Evolutionary conservation across 1,140 invertebrate genomes (phyloP).

Genomic region (Euglossa dilemma): DNA sequence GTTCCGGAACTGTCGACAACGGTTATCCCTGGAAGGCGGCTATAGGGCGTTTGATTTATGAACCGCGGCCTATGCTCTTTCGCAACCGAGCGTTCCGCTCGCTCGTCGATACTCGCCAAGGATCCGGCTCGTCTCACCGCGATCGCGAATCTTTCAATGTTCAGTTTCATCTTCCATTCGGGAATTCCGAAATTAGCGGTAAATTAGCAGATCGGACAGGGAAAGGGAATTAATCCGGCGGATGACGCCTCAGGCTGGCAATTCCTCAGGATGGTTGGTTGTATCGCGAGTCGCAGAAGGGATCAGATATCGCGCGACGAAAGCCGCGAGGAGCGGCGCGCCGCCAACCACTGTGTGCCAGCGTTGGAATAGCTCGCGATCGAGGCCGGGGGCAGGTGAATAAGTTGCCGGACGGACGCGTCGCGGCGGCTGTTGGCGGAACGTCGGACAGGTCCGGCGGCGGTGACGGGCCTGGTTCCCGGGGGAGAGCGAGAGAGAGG

Average conservation of each 20-base stretch:
- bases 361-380: neutral
- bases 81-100: neutral
- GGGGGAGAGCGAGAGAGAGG: neutral
- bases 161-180: no score
- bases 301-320: neutral
- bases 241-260: no score
- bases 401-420: constrained; percentile 28
- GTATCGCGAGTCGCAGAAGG: neutral
- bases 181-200: no score
- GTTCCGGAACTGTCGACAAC: constrained; percentile 18
- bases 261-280: no score
- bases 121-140: no score
- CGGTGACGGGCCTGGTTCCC: constrained; percentile 53
- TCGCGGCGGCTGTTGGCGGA: constrained; percentile 29
- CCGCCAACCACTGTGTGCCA: neutral
- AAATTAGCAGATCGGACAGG: no score
- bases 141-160: no score
- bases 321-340: neutral
- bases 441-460: constrained; percentile 54
- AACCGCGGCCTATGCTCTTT: neutral
- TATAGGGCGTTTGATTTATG: constrained; percentile 2
- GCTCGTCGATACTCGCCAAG: no score
- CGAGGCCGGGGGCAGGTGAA: constrained; percentile 21
- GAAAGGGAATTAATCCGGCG: no score
- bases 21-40: neutral